These are phyloP conservation scores for Choloepus hoffmanni DNA, from an alignment of 2,113 vertebrate genomes.

Conservation along the genomic window DNA sequence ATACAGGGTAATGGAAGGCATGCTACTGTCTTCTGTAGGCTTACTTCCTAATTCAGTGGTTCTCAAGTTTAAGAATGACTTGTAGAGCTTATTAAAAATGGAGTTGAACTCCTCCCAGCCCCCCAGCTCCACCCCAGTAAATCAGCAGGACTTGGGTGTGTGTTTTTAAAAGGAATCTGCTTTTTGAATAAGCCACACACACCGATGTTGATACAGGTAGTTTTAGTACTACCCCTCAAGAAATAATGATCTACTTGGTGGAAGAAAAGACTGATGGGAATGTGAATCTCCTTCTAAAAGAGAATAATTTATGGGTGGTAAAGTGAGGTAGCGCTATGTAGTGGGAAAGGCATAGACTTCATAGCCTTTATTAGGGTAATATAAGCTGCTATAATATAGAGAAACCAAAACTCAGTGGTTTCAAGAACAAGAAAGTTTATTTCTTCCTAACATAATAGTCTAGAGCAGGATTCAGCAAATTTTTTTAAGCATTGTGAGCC, in stretches of 20 bases:
- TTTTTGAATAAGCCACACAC: background rate
- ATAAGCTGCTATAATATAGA: background rate
- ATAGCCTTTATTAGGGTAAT: background rate
- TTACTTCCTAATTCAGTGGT: background rate
- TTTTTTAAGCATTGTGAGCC: background rate
- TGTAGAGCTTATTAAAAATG: background rate
- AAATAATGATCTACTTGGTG: background rate
- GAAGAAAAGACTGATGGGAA: background rate
- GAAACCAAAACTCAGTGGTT: background rate
- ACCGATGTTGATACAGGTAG: background rate
- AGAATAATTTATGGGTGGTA: background rate
- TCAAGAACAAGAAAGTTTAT: background rate
- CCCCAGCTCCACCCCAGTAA: background rate
- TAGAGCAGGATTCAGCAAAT: background rate
- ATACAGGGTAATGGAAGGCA: background rate
- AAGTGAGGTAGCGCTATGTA: background rate
- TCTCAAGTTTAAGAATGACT: background rate
- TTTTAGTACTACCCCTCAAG: background rate
- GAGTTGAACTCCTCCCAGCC: background rate
- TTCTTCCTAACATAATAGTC: background rate
- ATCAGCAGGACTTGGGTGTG: background rate
- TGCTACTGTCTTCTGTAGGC: background rate
- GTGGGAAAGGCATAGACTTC: background rate
- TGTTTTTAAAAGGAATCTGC: background rate
- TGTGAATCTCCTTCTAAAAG: constrained; percentile 19